Conservation (phyloP, 2,113 vertebrate species). For the Piliocolobus tephrosceles region DNA sequence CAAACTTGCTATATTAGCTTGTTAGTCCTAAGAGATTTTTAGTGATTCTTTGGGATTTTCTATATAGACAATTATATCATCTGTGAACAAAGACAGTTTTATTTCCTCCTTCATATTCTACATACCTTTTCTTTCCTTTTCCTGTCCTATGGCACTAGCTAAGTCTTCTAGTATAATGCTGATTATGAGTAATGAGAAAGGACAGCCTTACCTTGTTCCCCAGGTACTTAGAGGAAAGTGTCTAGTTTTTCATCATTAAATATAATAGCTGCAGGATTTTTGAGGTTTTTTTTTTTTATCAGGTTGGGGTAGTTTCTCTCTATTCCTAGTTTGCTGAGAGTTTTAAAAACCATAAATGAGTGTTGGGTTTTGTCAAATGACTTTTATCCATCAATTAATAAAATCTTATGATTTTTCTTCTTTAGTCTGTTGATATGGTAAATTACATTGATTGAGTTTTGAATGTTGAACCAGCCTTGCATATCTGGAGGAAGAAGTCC, state of each 20-base stretch:
- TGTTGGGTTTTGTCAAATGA: background rate
- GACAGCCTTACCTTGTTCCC: background rate
- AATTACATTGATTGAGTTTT: background rate
- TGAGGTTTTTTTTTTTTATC: background rate
- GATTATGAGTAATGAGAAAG: background rate
- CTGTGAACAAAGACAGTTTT: background rate
- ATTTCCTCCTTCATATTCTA: background rate
- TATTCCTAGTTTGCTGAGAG: background rate
- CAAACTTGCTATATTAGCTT: background rate
- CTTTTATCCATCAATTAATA: background rate
- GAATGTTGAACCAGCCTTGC: background rate
- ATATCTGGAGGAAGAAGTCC: background rate
- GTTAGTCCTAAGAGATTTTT: background rate
- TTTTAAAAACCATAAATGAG: background rate
- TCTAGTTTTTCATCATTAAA: background rate
- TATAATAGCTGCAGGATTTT: background rate
- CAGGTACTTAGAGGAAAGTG: background rate
- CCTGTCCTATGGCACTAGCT: background rate
- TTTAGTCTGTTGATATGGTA: background rate
- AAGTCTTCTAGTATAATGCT: background rate
- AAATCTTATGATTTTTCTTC: background rate
- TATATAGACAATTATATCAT: background rate
- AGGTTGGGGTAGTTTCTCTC: background rate
- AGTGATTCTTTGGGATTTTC: background rate
- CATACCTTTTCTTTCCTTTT: background rate